Evolutionary conservation across 1,140 invertebrate genomes (phyloP), one percentile per base, ranked within the genome.

Genomic region (Hetaerina americana): DNA sequence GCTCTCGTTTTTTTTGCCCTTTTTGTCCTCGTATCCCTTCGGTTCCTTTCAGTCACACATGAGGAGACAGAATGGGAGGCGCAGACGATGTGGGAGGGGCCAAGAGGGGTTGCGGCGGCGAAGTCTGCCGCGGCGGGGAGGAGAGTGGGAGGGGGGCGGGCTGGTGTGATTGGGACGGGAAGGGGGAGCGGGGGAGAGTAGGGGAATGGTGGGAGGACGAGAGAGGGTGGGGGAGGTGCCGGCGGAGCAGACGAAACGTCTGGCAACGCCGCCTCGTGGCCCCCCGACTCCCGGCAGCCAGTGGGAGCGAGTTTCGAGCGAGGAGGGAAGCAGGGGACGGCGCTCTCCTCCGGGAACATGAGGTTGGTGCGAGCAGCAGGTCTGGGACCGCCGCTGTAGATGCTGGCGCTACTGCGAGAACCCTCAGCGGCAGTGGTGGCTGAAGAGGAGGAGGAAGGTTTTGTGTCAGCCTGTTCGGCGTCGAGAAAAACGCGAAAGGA

Each of bases 291-390:
- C 79, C 78, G 78, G 78, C 79, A 76, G 77, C 76, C 79, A 78
- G 77, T 78, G 77, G 78, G 78, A 77, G 78, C 77, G 77, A 77
- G 77, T 75, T 76, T 77, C 76, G 77, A 78, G 77, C 77, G 79
- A 80, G 78, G 78, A 80, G 78, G 78, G 15, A 57, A n/a, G 40
- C 40, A 57, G 40, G 40, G n/a, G n/a, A n/a, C 40, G 22, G 40
- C 40, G 40, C 40, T 57, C 40, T 57, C 78, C 78, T 78, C 78
- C 79, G 79, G 80, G 80, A 80, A 80, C 78, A 79, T 79, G 80
- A 80, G 79, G 79, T 79, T 79, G 80, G 80, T 77, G 79, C 79
- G 80, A 77, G 78, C 80, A 80, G 75, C 75, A 78, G 78, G 77
- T 78, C 78, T 80, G 78, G 78, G 78, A 78, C 75, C 75, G 78